Percentiles rank a stretch among this genome's conserved stretches.
Evolutionary conservation across 2,888 invertebrate species (phyloP).

Genomic region (Euplagia quadripunctaria): DNA sequence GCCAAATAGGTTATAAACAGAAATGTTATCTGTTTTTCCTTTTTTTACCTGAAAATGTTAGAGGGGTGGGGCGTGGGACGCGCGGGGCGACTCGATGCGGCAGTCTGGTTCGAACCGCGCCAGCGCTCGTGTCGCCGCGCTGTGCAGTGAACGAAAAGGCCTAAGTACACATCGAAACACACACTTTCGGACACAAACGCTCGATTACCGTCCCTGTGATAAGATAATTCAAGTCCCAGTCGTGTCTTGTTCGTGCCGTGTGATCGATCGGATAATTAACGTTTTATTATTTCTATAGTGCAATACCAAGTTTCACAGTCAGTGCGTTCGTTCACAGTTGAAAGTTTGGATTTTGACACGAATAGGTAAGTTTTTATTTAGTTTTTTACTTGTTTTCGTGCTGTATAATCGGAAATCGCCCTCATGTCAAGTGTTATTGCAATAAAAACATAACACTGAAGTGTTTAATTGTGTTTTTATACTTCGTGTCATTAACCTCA

Average conservation of each 20-base stretch:
- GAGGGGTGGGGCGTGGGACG: slow-evolving; percentile 68
- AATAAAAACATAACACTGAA: slow-evolving; percentile 13
- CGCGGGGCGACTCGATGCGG: slow-evolving; percentile 74
- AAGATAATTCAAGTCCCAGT: slow-evolving; percentile 68
- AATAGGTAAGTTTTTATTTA: slow-evolving; percentile 68
- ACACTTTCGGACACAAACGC: slow-evolving; percentile 48
- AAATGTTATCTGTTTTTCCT: slow-evolving; percentile 58
- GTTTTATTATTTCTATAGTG: slow-evolving; percentile 56
- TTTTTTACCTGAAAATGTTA: slow-evolving; percentile 78
- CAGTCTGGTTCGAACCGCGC: slow-evolving; percentile 75
- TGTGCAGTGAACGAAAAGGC: slow-evolving; percentile 55
- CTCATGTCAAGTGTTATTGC: slow-evolving; percentile 15
- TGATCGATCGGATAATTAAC: slow-evolving; percentile 69
- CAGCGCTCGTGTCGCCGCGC: slow-evolving; percentile 61
- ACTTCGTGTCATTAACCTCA: slow-evolving; percentile 28
- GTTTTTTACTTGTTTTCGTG: slow-evolving; percentile 4
- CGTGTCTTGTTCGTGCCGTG: slow-evolving; percentile 75
- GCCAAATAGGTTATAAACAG: slow-evolving; percentile 54
- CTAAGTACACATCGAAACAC: slow-evolving; percentile 63
- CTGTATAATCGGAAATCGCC: slow-evolving; percentile 3
- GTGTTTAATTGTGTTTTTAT: slow-evolving; percentile 15
- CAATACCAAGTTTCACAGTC: slow-evolving; percentile 64
- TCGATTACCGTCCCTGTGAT: slow-evolving; percentile 62
- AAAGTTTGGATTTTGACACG: slow-evolving; percentile 78
- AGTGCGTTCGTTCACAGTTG: slow-evolving; percentile 62